These are phyloP conservation scores for Teleogryllus oceanicus DNA, from an alignment of 2,888 invertebrate species.

Conservation along the genomic window DNA sequence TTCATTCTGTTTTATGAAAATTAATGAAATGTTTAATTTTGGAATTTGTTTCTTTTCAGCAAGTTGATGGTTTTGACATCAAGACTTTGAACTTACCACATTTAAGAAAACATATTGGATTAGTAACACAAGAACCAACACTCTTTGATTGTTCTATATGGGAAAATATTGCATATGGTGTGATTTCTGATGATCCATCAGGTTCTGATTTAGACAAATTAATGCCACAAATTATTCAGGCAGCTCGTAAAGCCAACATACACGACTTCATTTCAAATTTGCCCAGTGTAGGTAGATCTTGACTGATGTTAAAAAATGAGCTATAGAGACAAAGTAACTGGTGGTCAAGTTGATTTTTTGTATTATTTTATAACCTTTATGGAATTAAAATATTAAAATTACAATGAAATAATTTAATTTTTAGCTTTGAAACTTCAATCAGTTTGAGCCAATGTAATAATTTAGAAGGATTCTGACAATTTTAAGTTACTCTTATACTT, in stretches of 20 bases:
- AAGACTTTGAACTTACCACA: constrained; percentile 26
- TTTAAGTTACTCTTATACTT: no score
- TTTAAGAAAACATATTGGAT: constrained; percentile 32
- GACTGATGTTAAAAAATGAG: no score
- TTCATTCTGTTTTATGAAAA: no score
- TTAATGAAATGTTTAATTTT: no score
- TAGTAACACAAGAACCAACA: constrained; percentile 53
- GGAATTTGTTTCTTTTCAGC: constrained; percentile 30
- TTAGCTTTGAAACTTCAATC: not conserved
- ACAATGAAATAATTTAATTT: no score
- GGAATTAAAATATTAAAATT: no score
- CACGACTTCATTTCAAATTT: not conserved
- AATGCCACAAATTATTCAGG: not conserved
- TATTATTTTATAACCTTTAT: no score
- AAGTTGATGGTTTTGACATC: constrained; percentile 40
- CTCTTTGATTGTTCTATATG: constrained; percentile 53
- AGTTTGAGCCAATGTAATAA: not conserved
- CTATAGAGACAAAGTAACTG: no score
- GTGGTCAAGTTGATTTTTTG: no score
- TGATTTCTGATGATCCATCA: not conserved
- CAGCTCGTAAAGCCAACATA: not conserved
- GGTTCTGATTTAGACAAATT: not conserved
- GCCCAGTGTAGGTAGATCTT: not conserved
- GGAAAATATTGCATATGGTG: constrained; percentile 49
- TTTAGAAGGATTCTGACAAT: no score